A percentile compares a stretch with the other conserved stretches of the same genome.
phyloP scores from a whole-genome alignment of 2,113 vertebrate genomes.

The Osmerus eperlanus region DNA sequence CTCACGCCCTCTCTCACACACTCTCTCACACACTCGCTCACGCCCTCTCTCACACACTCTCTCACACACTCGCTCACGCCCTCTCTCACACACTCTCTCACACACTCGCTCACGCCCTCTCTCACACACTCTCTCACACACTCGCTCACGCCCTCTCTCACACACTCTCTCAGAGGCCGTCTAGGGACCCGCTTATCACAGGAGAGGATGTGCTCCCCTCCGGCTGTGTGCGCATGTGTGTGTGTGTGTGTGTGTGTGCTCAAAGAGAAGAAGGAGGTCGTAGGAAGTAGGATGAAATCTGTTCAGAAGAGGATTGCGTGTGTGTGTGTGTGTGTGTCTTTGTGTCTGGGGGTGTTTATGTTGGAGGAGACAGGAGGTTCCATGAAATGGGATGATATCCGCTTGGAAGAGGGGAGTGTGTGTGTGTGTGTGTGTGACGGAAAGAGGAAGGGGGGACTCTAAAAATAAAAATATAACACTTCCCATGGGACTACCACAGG shows the following conservation, averaged over 20 bases:
- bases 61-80: too few relatives aligned
- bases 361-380: conserved; percentile 26
- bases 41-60: too few relatives aligned
- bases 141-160: too few relatives aligned
- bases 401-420: conserved; percentile 23
- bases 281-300: not conserved
- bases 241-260: not conserved
- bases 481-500: conserved; percentile 44
- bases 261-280: not conserved
- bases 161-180: not conserved
- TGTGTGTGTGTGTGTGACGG: not conserved
- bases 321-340: not conserved
- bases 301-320: not conserved
- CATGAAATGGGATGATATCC: conserved; percentile 30
- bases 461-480: conserved; percentile 51
- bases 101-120: too few relatives aligned
- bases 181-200: conserved; percentile 24
- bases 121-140: too few relatives aligned
- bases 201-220: conserved; percentile 8
- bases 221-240: not conserved
- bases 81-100: too few relatives aligned
- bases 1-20: too few relatives aligned
- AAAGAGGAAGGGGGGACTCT: not conserved
- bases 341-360: conserved; percentile 3
- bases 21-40: too few relatives aligned